Evolutionary conservation across 2,888 invertebrate species (phyloP), one percentile per base, ranked within the genome.

Genomic region (Acrobasis repandana): DNA sequence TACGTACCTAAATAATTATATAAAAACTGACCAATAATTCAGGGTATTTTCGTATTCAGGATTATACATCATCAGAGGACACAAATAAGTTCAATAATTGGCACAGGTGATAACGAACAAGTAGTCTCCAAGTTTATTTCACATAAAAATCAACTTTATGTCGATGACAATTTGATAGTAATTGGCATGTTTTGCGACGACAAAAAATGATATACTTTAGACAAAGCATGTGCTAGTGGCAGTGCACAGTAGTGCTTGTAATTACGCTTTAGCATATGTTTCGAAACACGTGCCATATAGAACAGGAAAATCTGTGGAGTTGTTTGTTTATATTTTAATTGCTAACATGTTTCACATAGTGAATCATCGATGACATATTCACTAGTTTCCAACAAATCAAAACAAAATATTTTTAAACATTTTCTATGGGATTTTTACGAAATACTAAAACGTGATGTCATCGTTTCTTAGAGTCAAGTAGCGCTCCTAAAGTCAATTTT

Each of bases 201-300:
- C 59, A 63, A 67, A 65, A 67, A 66, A 61, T 68, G 66, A 62
- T 60, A 69, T 65, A 67, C 61, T 66, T 71, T 64, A 63, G 60
- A 63, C 63, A 70, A 58, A 71, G 69, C 75, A 84, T 80, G 81
- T 81, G 84, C 73, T 59, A 10, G 46, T 50, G 63, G 28, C 43
- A 43, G n/a, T n/a, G 43, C 72, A 71, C 68, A 64, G 74, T 71
- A 73, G 77, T 72, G 20, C 74, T 66, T 71, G 75, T 74, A 80
- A 82, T 80, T 84, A 83, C 72, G 68, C 70, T 73, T 72, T 65
- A 75, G 75, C 82, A 82, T 72, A 82, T 80, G 82, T 74, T 74
- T 70, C 59, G 54, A 62, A 75, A 82, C 85, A 82, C 85, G 85
- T 80, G 86, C 81, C 73, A 61, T 63, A 60, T 62, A 54, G 75